A percentile compares a stretch with the other conserved stretches of the same genome.
Evolutionary conservation across 2,113 vertebrate genomes (phyloP).

Genomic region (Sturnira hondurensis): DNA sequence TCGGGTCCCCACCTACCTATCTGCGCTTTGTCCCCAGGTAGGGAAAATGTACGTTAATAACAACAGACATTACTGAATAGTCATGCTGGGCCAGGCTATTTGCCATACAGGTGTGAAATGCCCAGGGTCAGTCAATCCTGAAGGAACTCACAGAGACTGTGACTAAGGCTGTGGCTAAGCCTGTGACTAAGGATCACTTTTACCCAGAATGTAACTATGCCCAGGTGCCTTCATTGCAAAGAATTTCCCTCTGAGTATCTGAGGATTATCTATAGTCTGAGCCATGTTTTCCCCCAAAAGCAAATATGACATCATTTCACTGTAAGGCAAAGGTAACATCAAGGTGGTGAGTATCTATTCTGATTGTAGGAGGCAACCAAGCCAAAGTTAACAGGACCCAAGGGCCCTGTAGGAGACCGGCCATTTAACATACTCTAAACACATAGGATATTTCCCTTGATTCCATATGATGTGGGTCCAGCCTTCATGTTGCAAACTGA

Average conservation of each 20-base stretch:
- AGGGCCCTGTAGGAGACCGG: not conserved
- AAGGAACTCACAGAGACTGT: not conserved
- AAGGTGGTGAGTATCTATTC: not conserved
- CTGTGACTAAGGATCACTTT: not conserved
- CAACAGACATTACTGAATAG: not conserved
- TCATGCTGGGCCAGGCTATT: not conserved
- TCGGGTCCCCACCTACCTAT: not conserved
- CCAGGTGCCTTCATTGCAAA: not conserved
- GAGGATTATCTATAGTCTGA: not conserved
- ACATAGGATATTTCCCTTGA: not conserved
- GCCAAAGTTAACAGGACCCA: not conserved
- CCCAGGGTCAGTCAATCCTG: not conserved
- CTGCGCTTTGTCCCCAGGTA: not conserved
- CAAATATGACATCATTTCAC: not conserved
- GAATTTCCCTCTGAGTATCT: not conserved
- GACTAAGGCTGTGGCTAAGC: not conserved
- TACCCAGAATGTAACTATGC: not conserved
- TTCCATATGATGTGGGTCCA: not conserved
- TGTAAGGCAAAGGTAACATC: not conserved
- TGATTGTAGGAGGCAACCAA: not conserved
- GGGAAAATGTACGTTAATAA: not conserved
- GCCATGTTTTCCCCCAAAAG: not conserved
- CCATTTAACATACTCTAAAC: not conserved
- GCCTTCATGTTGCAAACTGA: not conserved
- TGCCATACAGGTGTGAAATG: not conserved